Evolutionary conservation across 2,113 vertebrate species (phyloP).

Genomic region (Saiga tatarica): DNA sequence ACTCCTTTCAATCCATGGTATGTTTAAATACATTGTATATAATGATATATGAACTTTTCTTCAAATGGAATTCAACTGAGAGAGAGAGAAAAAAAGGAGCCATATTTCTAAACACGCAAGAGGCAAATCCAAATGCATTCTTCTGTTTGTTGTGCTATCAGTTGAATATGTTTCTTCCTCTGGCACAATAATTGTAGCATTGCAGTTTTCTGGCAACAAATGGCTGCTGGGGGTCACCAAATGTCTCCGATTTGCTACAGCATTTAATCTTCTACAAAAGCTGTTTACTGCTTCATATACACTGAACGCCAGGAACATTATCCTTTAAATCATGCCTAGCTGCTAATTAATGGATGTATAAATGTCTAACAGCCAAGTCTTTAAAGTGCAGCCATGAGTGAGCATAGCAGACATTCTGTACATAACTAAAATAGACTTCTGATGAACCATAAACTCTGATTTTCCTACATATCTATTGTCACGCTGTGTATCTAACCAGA

Average conservation of each 20-base stretch:
- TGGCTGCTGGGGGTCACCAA: conserved; percentile 74
- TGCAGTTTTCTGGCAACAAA: conserved; percentile 67
- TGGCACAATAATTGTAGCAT: conserved; percentile 61
- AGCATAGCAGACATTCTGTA: conserved; percentile 49
- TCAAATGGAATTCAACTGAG: conserved; percentile 32
- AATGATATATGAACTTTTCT: conserved; percentile 7
- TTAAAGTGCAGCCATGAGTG: conserved; percentile 51
- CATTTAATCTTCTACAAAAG: conserved; percentile 73
- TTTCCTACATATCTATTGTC: conserved; percentile 53
- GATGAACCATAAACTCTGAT: conserved; percentile 53
- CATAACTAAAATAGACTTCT: conserved; percentile 58
- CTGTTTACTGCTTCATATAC: conserved; percentile 71
- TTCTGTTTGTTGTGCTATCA: conserved; percentile 65
- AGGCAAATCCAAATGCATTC: conserved; percentile 41
- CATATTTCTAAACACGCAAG: conserved; percentile 47
- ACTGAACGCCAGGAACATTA: conserved; percentile 56
- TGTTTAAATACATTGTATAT: conserved; percentile 10
- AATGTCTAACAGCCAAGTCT: conserved; percentile 68
- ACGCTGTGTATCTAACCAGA: conserved; percentile 59
- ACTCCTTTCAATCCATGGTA: background rate
- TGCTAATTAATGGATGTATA: conserved; percentile 77
- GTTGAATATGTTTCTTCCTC: conserved; percentile 49
- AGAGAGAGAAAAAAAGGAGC: background rate
- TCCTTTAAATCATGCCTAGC: conserved; percentile 74
- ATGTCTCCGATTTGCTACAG: conserved; percentile 70